phyloP scores from a whole-genome alignment of 2,113 vertebrate genomes.

The Gorsachius goisagi region DNA sequence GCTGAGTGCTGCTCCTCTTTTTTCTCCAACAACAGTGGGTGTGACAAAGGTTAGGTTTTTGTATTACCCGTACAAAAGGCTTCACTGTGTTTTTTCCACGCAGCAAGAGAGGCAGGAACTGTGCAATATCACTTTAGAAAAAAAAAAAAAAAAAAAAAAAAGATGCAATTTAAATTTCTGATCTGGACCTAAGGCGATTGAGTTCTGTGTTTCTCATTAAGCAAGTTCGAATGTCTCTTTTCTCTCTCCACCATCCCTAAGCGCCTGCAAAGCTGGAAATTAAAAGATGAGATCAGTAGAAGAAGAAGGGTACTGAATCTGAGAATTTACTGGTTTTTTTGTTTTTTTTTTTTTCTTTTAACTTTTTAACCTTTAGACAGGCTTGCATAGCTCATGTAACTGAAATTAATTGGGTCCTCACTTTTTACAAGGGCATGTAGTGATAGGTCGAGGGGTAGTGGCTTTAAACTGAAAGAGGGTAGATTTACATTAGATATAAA shows the following conservation, averaged over 20 bases:
- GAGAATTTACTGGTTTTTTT: background rate
- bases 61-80: background rate
- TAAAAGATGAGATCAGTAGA: background rate
- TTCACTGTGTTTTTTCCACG: background rate
- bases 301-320: background rate
- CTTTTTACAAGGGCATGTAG: background rate
- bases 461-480: background rate
- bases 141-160: background rate
- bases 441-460: background rate
- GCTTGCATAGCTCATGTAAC: background rate
- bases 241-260: background rate
- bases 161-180: background rate
- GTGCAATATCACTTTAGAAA: background rate
- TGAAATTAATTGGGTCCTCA: background rate
- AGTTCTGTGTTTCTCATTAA: background rate
- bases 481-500: background rate
- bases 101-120: background rate
- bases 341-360: background rate
- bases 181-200: background rate
- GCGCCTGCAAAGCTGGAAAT: background rate
- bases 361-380: background rate
- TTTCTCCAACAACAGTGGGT: background rate
- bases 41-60: background rate
- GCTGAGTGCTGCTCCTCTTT: background rate
- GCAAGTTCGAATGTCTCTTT: background rate